Percentiles rank a stretch among this genome's conserved stretches.
phyloP scores from a whole-genome alignment of 2,113 vertebrate species.

The Xiphophorus couchianus region DNA sequence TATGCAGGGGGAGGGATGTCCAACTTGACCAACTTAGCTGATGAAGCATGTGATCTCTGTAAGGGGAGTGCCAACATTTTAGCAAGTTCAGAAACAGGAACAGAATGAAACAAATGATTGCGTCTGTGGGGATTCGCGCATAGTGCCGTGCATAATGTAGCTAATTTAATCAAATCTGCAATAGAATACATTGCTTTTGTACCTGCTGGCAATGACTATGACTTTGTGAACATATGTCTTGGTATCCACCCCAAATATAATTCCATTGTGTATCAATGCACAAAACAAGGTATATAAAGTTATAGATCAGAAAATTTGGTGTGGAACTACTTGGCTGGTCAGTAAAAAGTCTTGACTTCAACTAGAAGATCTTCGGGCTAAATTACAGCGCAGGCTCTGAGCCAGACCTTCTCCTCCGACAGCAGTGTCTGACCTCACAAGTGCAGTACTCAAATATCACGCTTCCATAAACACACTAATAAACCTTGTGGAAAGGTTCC shows the following conservation, averaged over 20 bases:
- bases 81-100: slow-evolving; percentile 18
- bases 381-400: too few relatives aligned
- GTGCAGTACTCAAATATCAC: too few relatives aligned
- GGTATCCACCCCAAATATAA: background rate
- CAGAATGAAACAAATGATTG: background rate
- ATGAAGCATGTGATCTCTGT: slow-evolving; percentile 76
- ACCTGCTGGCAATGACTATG: background rate
- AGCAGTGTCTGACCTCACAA: background rate
- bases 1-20: slow-evolving; percentile 39
- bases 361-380: too few relatives aligned
- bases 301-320: background rate
- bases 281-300: background rate
- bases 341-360: too few relatives aligned
- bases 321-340: background rate
- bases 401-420: too few relatives aligned
- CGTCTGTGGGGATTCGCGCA: background rate
- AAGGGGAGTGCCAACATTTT: slow-evolving; percentile 50
- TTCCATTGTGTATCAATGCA: background rate
- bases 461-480: background rate
- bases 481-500: too few relatives aligned
- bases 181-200: background rate
- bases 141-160: background rate
- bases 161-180: too few relatives aligned
- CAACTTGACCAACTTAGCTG: slow-evolving; percentile 71
- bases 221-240: background rate